Conservation (phyloP, 2,113 vertebrate genomes). For the Elaphurus davidianus region DNA sequence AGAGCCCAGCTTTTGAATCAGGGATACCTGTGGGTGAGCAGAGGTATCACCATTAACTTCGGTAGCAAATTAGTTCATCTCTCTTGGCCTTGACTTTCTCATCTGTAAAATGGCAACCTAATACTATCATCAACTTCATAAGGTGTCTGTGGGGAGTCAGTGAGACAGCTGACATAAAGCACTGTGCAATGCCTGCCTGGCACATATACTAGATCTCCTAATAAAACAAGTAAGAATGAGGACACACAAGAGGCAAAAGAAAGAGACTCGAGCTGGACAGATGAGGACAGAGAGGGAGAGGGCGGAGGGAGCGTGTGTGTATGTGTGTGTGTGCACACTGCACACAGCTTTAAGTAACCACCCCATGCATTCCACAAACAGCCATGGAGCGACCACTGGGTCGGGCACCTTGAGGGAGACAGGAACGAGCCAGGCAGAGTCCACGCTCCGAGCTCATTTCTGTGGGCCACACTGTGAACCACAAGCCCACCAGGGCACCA, state of each 20-base stretch:
- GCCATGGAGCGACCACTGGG: neutral
- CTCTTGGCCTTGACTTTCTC: neutral
- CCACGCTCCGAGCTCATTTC: neutral
- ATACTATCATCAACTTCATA: neutral
- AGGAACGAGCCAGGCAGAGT: neutral
- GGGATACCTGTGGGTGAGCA: neutral
- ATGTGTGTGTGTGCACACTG: fast-evolving
- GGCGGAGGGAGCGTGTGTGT: neutral
- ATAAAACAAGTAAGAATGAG: neutral
- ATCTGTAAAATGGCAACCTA: neutral
- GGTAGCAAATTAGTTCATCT: neutral
- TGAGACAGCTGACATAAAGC: neutral
- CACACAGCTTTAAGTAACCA: neutral
- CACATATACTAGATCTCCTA: neutral
- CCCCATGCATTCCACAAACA: neutral
- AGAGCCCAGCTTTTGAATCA: neutral
- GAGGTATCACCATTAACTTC: neutral
- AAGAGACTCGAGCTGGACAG: neutral
- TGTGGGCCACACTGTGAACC: neutral
- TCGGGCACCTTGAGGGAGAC: neutral
- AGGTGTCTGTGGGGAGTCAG: neutral
- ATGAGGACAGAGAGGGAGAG: neutral
- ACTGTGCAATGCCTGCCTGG: neutral
- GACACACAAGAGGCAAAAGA: neutral
- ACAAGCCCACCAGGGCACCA: neutral